These are phyloP conservation scores for Rhinogobio ventralis DNA, from an alignment of 2,797 vertebrate genomes.

Conservation along the genomic window DNA sequence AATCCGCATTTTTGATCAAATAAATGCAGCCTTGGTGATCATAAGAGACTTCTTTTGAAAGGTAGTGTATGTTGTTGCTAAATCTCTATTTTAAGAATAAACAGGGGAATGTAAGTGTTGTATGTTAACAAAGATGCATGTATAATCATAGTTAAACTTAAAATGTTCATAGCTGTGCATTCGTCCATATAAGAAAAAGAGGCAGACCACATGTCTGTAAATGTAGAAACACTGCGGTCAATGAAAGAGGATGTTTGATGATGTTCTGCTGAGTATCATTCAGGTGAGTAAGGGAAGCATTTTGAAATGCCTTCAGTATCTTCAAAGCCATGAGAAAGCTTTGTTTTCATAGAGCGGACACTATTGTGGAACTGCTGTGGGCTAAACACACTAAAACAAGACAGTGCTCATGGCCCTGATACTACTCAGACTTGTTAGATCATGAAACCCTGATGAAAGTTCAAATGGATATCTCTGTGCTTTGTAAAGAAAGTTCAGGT, in stretches of 20 bases:
- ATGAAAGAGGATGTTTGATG: conserved; percentile 7
- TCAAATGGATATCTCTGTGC: neutral
- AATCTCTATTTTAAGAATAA: neutral
- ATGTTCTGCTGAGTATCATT: conserved; percentile 26
- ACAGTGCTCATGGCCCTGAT: neutral
- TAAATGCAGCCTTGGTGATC: neutral
- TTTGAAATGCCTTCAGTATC: neutral
- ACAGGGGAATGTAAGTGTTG: neutral
- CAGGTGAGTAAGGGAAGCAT: neutral
- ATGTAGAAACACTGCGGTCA: neutral
- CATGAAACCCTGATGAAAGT: conserved; percentile 29
- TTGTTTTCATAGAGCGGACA: conserved; percentile 23
- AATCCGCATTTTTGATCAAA: neutral
- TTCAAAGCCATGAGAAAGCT: conserved; percentile 11
- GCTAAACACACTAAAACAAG: conserved; percentile 3
- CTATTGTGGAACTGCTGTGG: conserved; percentile 1
- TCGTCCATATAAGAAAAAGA: neutral
- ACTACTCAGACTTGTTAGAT: conserved; percentile 32
- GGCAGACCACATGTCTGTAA: neutral
- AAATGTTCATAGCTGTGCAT: conserved; percentile 5
- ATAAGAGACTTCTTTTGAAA: neutral
- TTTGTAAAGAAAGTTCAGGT: conserved; percentile 23
- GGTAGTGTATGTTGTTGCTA: neutral
- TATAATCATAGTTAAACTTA: neutral
- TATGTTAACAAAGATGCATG: neutral